phyloP scores from a whole-genome alignment of 2,113 vertebrate species.

The Myiagra hebetior region DNA sequence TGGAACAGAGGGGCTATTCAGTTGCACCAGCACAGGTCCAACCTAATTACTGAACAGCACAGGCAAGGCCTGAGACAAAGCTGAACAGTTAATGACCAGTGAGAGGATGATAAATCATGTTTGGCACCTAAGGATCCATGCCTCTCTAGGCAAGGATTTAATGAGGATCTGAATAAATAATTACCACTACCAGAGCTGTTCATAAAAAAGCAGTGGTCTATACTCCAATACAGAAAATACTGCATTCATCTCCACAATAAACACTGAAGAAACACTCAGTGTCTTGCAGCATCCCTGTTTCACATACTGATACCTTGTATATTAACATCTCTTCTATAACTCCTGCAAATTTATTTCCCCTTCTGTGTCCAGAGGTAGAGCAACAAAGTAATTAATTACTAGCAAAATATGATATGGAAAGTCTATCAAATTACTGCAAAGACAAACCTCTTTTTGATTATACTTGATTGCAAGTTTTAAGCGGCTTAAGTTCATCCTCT shows the following conservation, averaged over 20 bases:
- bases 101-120: neutral
- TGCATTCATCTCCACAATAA: neutral
- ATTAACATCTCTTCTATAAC: neutral
- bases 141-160: neutral
- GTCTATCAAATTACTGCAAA: neutral
- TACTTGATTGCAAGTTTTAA: slow-evolving; percentile 99
- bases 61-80: neutral
- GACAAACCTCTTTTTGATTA: slow-evolving; percentile 95
- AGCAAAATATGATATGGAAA: neutral
- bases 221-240: neutral
- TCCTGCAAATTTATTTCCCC: neutral
- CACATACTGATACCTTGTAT: neutral
- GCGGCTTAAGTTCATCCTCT: slow-evolving; percentile 97
- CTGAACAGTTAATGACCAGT: neutral
- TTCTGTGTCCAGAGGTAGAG: neutral
- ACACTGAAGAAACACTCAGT: neutral
- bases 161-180: neutral
- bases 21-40: neutral
- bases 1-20: neutral
- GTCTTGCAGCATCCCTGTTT: neutral
- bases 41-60: neutral
- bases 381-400: neutral
- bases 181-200: neutral
- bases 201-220: neutral
- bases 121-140: neutral